phyloP scores from a whole-genome alignment of 2,797 vertebrate species.

The Philypnodon macrostomus region DNA sequence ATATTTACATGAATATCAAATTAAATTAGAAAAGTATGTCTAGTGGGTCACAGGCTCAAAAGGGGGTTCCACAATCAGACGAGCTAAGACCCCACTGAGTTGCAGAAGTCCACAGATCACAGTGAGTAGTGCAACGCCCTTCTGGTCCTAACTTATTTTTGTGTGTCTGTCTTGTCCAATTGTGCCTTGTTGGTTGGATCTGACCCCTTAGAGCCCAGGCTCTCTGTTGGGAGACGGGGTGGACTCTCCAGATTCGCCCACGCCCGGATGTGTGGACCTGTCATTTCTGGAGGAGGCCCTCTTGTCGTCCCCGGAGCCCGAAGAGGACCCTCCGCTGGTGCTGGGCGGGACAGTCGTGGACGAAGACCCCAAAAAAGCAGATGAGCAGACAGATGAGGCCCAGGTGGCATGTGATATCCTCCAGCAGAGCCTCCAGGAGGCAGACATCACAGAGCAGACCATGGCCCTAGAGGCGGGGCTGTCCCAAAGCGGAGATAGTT shows the following conservation, averaged over 20 bases:
- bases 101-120: not conserved
- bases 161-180: constrained; percentile 7
- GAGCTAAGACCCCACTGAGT: too few relatives aligned
- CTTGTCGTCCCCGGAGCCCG: constrained; percentile 71
- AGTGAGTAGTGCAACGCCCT: constrained; percentile 1
- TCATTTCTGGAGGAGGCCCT: constrained; percentile 83
- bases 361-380: constrained; percentile 58
- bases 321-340: constrained; percentile 49
- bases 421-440: constrained; percentile 83
- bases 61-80: too few relatives aligned
- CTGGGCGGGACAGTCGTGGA: constrained; percentile 40
- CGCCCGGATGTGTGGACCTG: constrained; percentile 78
- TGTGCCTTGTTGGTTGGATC: constrained; percentile 3
- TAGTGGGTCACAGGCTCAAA: too few relatives aligned
- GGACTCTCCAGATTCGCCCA: constrained; percentile 71
- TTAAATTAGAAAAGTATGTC: too few relatives aligned
- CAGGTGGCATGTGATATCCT: constrained; percentile 80
- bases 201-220: constrained; percentile 74
- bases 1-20: too few relatives aligned
- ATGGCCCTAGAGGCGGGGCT: constrained; percentile 79
- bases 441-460: constrained; percentile 83
- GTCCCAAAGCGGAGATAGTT: constrained; percentile 57
- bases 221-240: constrained; percentile 78
- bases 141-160: not conserved
- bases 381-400: constrained; percentile 57